phyloP scores from a whole-genome alignment of 2,113 vertebrate species.

The Egretta garzetta region DNA sequence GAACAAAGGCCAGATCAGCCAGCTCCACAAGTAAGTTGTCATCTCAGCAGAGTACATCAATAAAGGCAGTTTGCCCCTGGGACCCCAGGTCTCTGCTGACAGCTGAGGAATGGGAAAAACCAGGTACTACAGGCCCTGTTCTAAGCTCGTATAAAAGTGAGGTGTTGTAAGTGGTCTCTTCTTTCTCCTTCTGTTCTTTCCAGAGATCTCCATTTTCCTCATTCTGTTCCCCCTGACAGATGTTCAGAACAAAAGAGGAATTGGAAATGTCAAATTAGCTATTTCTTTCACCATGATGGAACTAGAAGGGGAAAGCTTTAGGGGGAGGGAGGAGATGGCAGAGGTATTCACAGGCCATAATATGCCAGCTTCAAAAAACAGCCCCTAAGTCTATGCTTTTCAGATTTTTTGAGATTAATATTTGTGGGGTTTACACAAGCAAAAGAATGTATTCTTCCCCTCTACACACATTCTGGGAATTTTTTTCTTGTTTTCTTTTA shows the following conservation, averaged over 20 bases:
- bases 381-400: background rate
- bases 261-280: background rate
- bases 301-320: background rate
- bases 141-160: background rate
- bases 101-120: background rate
- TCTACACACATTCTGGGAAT: background rate
- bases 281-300: background rate
- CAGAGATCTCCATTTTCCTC: background rate
- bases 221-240: background rate
- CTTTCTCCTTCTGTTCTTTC: background rate
- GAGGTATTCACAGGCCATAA: background rate
- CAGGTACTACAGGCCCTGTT: background rate
- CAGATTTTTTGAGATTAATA: background rate
- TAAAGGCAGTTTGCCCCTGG: background rate
- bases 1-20: background rate
- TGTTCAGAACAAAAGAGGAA: background rate
- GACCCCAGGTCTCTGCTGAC: background rate
- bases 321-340: background rate
- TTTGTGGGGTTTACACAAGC: background rate
- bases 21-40: background rate
- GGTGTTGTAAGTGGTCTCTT: background rate
- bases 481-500: background rate
- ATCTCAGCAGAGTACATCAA: background rate
- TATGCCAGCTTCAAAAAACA: background rate
- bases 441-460: background rate